These are phyloP conservation scores for Ennomos erosarius DNA, from an alignment of 2,888 invertebrate species.

Conservation along the genomic window DNA sequence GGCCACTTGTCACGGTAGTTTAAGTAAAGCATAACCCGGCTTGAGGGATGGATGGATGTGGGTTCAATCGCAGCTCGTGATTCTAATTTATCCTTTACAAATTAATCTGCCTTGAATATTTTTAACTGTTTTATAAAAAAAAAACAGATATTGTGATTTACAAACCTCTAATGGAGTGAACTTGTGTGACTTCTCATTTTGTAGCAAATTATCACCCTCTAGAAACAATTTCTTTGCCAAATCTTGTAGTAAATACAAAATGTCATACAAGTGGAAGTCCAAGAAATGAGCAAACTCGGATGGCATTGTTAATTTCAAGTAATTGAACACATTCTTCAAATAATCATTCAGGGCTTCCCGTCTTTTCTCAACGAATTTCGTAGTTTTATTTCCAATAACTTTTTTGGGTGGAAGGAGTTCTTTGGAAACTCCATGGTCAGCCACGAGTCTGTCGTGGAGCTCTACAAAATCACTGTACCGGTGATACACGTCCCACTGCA, in stretches of 20 bases:
- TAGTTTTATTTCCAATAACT: conserved; percentile 95
- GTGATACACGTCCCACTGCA: conserved; percentile 93
- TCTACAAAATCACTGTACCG: conserved; percentile 96
- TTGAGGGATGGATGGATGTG: too few relatives aligned
- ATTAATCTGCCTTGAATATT: too few relatives aligned
- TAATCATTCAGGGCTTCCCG: conserved; percentile 92
- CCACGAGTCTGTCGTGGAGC: conserved; percentile 92
- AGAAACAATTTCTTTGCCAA: conserved; percentile 91
- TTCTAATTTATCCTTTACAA: too few relatives aligned
- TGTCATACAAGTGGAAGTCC: conserved; percentile 95
- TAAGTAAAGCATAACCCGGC: too few relatives aligned
- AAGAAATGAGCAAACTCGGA: conserved; percentile 93
- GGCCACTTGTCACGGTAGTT: too few relatives aligned
- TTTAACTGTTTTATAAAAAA: too few relatives aligned
- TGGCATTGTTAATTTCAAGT: conserved; percentile 92
- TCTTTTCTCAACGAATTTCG: conserved; percentile 94
- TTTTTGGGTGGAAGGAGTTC: conserved; percentile 97
- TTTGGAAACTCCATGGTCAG: conserved; percentile 92
- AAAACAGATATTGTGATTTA: neutral
- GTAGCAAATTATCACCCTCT: conserved; percentile 89
- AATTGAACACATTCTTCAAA: conserved; percentile 90
- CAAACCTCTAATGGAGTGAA: conserved; percentile 92
- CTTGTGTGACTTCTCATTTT: conserved; percentile 86
- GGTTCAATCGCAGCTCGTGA: too few relatives aligned
- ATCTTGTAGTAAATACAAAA: conserved; percentile 93